Base-by-base conservation (phyloP, 2,113 vertebrate genomes). In the Sciurus niger region DNA sequence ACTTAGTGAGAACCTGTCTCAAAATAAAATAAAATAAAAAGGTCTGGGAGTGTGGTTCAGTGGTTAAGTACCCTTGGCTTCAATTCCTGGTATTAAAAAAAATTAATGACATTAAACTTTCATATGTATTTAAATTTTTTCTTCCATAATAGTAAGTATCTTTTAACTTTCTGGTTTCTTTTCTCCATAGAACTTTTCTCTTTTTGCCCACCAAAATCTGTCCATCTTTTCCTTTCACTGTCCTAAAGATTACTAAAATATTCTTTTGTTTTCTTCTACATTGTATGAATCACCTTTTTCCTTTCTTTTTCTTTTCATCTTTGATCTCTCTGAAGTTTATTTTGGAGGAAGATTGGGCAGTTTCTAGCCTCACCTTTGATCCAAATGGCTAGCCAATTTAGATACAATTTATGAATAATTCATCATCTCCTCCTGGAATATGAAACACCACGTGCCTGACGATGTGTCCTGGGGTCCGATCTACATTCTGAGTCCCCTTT, bases 141-240 rank as follows among this genome's bases (percentile, higher is more conserved):
- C 78, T 95, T 83, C 55, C 67, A 74, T 4, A 16, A 55, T 77
- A 46, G 13, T 55, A 53, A n/a, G 68, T 65, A 16, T 80, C 65
- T 91, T 91, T 95, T 82, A 92, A 84, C 46, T 46, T 93, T 73
- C 48, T 37, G 16, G 7, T 25, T 95, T 84, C 74, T 88, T 90
- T 92, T 83, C 68, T 46, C 48, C 89, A 43, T 53, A 51, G 65
- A 92, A 77, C 14, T 25, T 74, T 93, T 90, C 32, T 82, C 37
- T 82, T 67, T 48, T 90, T 20, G 51, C 73, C 43, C 14, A 88
- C 53, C 78, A 68, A 93, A 89, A 94, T 68, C 46, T 58, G 7
- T 96, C 18, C 22, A 12, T 84, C 55, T 74, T 89, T 80, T 80
- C 63, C 84, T 95, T 96, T 80, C 30, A 14, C 85, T 95, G 91